Percentiles rank a stretch among this genome's conserved stretches.
Conservation (phyloP, 2,888 invertebrate species). For the Atherix ibis region DNA sequence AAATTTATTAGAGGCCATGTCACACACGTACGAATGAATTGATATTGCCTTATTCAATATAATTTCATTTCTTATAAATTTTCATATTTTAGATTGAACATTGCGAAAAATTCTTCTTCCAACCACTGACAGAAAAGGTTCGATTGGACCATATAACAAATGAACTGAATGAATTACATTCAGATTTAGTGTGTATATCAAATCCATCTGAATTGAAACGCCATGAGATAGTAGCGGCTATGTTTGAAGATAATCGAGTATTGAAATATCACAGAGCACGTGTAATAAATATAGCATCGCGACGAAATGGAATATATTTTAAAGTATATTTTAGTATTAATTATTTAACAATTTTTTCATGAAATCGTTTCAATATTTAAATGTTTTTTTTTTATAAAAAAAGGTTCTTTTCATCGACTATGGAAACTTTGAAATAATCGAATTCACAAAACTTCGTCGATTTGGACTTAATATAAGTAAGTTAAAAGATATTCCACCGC, state of each 20-base stretch:
- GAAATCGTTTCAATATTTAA: not conserved
- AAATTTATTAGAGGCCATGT: slow-evolving; percentile 34
- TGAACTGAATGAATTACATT: slow-evolving; percentile 26
- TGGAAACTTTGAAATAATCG: slow-evolving; percentile 43
- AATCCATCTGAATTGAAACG: slow-evolving; percentile 23
- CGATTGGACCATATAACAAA: slow-evolving; percentile 26
- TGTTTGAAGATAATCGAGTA: slow-evolving; percentile 31
- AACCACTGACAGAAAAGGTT: slow-evolving; percentile 19
- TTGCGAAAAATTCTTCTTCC: slow-evolving; percentile 29
- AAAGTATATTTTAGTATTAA: no score
- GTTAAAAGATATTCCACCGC: slow-evolving; percentile 34
- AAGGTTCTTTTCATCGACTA: slow-evolving; percentile 69
- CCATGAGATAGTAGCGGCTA: slow-evolving; percentile 43
- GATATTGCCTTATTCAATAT: not conserved
- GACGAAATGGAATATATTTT: no score
- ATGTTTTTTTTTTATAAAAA: slow-evolving; percentile 15
- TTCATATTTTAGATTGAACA: slow-evolving; percentile 17
- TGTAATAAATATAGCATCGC: slow-evolving; percentile 30
- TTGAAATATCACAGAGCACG: slow-evolving; percentile 40
- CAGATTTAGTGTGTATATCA: slow-evolving; percentile 17
- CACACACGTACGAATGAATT: slow-evolving; percentile 36
- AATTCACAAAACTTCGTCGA: slow-evolving; percentile 32
- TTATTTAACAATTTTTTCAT: no score
- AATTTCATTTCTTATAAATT: slow-evolving; percentile 2
- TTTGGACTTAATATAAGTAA: slow-evolving; percentile 18